phyloP scores from a whole-genome alignment of 2,113 vertebrate species.

The Bufo gargarizans region DNA sequence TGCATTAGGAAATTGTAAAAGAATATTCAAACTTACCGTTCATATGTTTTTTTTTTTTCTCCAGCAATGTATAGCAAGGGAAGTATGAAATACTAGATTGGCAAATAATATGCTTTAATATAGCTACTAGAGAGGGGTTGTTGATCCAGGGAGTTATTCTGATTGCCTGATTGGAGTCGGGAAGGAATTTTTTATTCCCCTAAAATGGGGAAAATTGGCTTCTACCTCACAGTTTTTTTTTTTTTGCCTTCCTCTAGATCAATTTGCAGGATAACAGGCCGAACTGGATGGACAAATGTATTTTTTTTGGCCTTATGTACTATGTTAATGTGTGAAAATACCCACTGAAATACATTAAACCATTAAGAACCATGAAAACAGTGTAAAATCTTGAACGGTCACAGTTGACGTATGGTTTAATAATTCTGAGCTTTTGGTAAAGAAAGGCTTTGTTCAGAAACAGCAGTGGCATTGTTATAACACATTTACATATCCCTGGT shows the following conservation, averaged over 20 bases:
- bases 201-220: no score
- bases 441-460: background rate
- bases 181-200: no score
- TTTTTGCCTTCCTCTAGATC: no score
- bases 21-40: background rate
- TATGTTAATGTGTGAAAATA: background rate
- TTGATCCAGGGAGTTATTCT: no score
- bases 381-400: conserved; percentile 5
- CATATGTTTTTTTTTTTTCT: background rate
- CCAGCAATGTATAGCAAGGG: background rate
- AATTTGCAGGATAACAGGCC: no score
- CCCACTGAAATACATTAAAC: background rate
- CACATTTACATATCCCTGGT: background rate
- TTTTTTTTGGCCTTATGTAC: no score
- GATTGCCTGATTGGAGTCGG: no score
- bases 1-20: background rate
- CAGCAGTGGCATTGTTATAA: background rate
- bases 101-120: background rate
- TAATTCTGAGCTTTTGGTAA: background rate
- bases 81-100: background rate
- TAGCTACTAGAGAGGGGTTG: no score
- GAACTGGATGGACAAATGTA: no score
- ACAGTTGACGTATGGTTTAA: background rate
- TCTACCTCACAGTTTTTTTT: no score
- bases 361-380: background rate